A percentile compares a stretch with the other conserved stretches of the same genome.
Evolutionary conservation across 2,888 invertebrate species (phyloP).

Genomic region (Hanleya hanleyi): DNA sequence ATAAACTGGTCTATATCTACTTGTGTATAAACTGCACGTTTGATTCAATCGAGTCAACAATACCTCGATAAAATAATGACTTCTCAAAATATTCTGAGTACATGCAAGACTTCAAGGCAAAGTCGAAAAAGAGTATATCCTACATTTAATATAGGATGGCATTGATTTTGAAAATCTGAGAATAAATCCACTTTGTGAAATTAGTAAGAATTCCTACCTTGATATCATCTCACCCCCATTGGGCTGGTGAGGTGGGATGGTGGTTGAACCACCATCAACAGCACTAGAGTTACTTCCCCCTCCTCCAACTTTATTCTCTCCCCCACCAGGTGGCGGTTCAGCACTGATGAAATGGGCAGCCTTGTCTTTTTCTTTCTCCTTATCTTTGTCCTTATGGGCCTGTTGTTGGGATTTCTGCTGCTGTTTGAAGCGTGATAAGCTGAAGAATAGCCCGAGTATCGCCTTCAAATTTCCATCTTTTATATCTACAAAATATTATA

Average conservation of each 20-base stretch:
- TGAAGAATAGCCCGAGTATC: slow-evolving; percentile 95
- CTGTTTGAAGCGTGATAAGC: slow-evolving; percentile 94
- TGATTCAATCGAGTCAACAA: no score
- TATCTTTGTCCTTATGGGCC: slow-evolving; percentile 12
- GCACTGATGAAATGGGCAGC: not conserved
- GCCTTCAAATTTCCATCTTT: slow-evolving; percentile 95
- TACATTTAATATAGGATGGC: no score
- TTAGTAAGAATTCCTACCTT: slow-evolving; percentile 42
- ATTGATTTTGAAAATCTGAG: no score
- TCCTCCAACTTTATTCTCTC: not conserved
- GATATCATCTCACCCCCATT: slow-evolving; percentile 58
- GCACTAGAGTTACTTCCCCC: slow-evolving; percentile 11
- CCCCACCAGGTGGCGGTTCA: slow-evolving; percentile 8
- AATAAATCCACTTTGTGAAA: no score
- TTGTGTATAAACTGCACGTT: no score
- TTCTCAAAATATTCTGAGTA: no score
- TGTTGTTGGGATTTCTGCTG: slow-evolving; percentile 78
- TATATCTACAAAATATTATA: slow-evolving; percentile 80
- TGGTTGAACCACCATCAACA: not conserved
- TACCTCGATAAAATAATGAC: no score
- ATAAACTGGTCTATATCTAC: no score
- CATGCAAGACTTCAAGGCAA: no score
- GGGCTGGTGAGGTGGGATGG: slow-evolving; percentile 35
- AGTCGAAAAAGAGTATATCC: no score
- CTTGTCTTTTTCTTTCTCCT: not conserved